Conservation (phyloP, 2,113 vertebrate species). For the Catharus fuscescens region DNA sequence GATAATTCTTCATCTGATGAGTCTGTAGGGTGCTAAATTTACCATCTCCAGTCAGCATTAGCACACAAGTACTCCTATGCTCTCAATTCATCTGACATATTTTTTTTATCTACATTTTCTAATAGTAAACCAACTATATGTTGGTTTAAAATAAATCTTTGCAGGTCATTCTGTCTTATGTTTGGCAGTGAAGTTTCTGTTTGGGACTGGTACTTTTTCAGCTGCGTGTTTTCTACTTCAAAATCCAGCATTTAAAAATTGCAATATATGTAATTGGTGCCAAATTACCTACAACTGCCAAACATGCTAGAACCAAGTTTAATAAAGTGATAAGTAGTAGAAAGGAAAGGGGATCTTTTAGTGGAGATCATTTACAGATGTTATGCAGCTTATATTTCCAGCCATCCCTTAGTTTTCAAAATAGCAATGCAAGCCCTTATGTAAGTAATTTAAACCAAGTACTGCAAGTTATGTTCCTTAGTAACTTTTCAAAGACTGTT, state of each 20-base stretch:
- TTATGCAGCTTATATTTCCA: not conserved
- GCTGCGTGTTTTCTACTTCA: not conserved
- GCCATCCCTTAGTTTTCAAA: not conserved
- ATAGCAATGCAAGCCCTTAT: not conserved
- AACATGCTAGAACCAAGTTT: not conserved
- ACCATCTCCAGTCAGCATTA: not conserved
- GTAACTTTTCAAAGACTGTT: not conserved
- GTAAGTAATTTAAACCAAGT: not conserved
- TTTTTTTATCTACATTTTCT: not conserved
- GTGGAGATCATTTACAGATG: not conserved
- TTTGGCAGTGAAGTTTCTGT: not conserved
- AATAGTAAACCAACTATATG: not conserved
- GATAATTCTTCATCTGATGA: not conserved
- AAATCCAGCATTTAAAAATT: not conserved
- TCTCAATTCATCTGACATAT: not conserved
- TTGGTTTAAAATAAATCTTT: not conserved
- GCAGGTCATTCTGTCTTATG: not conserved
- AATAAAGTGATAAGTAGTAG: not conserved
- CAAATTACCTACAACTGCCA: not conserved
- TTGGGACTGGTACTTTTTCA: not conserved
- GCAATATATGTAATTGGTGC: not conserved
- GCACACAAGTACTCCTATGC: not conserved
- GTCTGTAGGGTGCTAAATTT: not conserved
- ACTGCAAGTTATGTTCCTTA: not conserved
- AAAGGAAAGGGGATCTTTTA: not conserved